Base-by-base conservation (phyloP, 2,888 invertebrate genomes). In the Norana najaformis region DNA sequence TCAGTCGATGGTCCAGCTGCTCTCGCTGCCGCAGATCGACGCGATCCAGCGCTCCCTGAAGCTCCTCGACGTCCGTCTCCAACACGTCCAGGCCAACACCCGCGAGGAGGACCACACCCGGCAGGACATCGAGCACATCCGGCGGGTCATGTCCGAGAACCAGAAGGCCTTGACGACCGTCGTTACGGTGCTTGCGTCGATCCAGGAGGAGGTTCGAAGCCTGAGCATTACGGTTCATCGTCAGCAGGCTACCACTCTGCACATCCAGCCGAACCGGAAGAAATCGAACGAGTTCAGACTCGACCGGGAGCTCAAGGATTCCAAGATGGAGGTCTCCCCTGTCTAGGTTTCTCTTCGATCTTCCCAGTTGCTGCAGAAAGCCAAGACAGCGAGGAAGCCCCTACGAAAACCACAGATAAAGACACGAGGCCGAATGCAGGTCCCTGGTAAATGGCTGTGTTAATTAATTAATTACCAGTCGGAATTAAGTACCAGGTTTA, bases 21-120 rank as follows among this genome's bases (percentile, higher is more conserved):
- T 95, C 41, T 94, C 94, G 39, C 94, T 95, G 89, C 95, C 95
- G 30, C 95, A 95, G 90, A 93, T 95, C 41, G 95, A 95, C 91
- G 94, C 94, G 90, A 95, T 94, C 85, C 94, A 94, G 91, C 92
- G 95, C 85, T 94, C 94, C 36, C 94, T 95, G 92, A 95, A 95
- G 91, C 93, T 95, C 23, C 92, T 95, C 83, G 95, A 95, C 91
- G 94, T 95, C 36, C 92, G 95, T 88, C 92, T 95, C 88, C 94
- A 94, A 91, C 94, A 94, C 91, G 92, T 94, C 23, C 94, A 94
- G 91, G 93, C 93, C n/a, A 94, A 93, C 91, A 94, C 93, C 90
- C 93, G 94, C 88, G 94, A 94, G 91, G 94, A 94, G 90, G 93
- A 94, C 90, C 92, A 93, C 89, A 93, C 94, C 89, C 93, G 93